phyloP scores from a whole-genome alignment of 37 sponge, comb jelly and placozoan genomes.

The Crambe crambe region DNA sequence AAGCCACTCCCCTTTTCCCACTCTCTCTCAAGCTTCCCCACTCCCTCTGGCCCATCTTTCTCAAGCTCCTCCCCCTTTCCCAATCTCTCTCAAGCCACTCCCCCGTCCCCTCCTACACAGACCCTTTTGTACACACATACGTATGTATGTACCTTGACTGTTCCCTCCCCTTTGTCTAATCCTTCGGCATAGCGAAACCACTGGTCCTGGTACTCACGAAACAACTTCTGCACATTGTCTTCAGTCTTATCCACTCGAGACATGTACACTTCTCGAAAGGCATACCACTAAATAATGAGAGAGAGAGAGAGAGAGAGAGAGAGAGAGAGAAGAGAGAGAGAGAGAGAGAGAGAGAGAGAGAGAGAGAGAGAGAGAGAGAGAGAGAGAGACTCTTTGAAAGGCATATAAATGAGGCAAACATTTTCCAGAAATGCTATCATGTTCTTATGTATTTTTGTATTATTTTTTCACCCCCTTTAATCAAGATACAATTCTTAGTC shows the following conservation, averaged over 20 bases:
- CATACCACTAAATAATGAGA: conserved; percentile 38
- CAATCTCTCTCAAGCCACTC: no score
- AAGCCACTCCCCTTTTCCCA: no score
- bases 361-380: conserved; percentile 18
- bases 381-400: conserved; percentile 14
- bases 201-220: conserved; percentile 51
- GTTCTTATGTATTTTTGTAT: no score
- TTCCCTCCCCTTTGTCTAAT: conserved; percentile 27
- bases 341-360: conserved; percentile 18
- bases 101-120: no score
- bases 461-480: no score
- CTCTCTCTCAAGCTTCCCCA: no score
- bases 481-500: no score
- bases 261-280: conserved; percentile 45
- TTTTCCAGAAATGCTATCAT: no score
- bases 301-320: conserved; percentile 13
- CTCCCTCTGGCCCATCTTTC: no score
- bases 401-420: no score
- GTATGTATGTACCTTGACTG: conserved; percentile 59
- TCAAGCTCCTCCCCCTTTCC: no score
- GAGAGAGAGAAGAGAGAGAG: conserved; percentile 18
- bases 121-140: no score
- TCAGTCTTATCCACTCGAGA: conserved; percentile 60
- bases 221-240: conserved; percentile 47
- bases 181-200: conserved; percentile 54